A percentile compares a stretch with the other conserved stretches of the same genome.
Conservation (phyloP, 37 sponge, comb jelly and placozoan genomes). For the Lycopodina hypogea region DNA sequence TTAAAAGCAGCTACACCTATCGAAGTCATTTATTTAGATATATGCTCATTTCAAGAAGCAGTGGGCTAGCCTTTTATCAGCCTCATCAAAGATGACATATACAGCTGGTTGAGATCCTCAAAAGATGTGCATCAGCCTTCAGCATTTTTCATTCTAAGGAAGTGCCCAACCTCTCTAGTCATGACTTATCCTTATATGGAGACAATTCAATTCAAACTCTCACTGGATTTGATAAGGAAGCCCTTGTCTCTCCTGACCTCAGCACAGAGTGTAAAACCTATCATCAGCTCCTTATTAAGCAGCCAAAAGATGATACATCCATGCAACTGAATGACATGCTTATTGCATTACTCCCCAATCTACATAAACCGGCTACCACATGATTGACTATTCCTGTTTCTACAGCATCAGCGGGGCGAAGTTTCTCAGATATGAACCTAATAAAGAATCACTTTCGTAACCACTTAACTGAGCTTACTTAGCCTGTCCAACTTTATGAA, state of each 20-base stretch:
- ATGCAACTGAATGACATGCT: constrained; percentile 44
- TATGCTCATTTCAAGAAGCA: too few species aligned
- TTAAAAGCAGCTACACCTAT: too few species aligned
- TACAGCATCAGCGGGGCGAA: constrained; percentile 28
- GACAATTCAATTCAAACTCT: too few species aligned
- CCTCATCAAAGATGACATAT: too few species aligned
- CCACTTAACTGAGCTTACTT: background rate
- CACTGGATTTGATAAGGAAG: constrained; percentile 13
- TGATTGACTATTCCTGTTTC: constrained; percentile 49
- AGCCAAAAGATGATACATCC: constrained; percentile 32
- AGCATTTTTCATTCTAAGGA: too few species aligned
- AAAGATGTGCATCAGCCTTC: too few species aligned
- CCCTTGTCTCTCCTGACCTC: constrained; percentile 42
- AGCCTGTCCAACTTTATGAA: too few species aligned
- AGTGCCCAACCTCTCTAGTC: too few species aligned
- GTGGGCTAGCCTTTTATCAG: too few species aligned
- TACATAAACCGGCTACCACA: constrained; percentile 35
- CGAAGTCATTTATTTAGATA: too few species aligned
- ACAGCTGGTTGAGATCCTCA: too few species aligned
- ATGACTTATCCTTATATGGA: too few species aligned
- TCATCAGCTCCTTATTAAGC: constrained; percentile 27
- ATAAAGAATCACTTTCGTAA: constrained; percentile 59
- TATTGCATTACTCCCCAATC: constrained; percentile 43
- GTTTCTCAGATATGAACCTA: constrained; percentile 53
- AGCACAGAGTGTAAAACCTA: background rate